Evolutionary conservation across 2,888 invertebrate species (phyloP).

Genomic region (Trissonchulus latispiculum): DNA sequence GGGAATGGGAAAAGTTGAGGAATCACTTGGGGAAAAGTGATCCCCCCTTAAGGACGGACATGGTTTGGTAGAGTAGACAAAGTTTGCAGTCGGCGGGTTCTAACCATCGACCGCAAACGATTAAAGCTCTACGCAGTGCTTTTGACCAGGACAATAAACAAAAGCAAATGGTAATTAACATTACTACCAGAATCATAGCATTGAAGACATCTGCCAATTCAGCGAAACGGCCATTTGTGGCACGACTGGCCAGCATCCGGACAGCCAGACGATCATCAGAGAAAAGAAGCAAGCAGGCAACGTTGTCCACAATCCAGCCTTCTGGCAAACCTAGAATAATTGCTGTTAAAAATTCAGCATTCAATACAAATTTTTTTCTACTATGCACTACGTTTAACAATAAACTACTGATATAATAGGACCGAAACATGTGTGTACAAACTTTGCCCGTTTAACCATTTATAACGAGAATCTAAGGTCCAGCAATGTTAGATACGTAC

Average conservation of each 20-base stretch:
- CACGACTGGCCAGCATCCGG: constrained; percentile 20
- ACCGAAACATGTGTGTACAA: no score
- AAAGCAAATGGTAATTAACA: not conserved
- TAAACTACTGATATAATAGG: no score
- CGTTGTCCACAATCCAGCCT: constrained; percentile 29
- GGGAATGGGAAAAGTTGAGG: no score
- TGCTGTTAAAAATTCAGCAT: no score
- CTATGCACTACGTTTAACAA: no score
- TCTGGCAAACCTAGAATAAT: constrained; percentile 27
- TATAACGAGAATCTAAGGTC: no score
- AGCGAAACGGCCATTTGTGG: constrained; percentile 19
- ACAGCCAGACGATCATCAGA: constrained; percentile 15
- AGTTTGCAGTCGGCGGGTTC: not conserved
- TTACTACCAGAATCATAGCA: constrained; percentile 24
- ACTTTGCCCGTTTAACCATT: no score
- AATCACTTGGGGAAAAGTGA: no score
- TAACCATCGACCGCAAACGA: not conserved
- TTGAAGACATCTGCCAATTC: constrained; percentile 25
- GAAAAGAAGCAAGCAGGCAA: constrained; percentile 25
- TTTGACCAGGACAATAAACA: no score
- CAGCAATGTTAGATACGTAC: no score
- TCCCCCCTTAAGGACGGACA: not conserved
- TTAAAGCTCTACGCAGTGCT: no score
- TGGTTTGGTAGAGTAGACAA: not conserved
- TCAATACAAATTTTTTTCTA: no score